These are phyloP conservation scores for Tetramorium alpestre DNA, from an alignment of 1,140 invertebrate species.

Conservation along the genomic window DNA sequence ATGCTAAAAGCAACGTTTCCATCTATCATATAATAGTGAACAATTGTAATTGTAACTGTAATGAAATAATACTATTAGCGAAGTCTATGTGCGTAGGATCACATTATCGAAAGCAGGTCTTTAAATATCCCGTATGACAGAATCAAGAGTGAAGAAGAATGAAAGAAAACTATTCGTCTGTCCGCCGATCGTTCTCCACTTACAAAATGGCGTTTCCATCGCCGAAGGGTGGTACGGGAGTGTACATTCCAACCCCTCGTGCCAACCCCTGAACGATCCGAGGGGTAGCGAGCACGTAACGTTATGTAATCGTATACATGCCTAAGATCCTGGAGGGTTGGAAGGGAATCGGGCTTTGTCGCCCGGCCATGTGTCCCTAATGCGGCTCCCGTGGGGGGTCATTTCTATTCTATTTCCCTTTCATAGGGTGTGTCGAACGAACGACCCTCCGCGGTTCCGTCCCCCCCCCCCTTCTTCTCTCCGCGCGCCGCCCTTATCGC, in stretches of 20 bases:
- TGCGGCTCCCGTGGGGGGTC: constrained; percentile 85
- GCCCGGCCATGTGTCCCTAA: constrained; percentile 85
- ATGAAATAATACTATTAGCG: neutral
- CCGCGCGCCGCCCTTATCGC: constrained; percentile 79
- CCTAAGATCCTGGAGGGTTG: constrained; percentile 81
- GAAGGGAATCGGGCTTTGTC: constrained; percentile 82
- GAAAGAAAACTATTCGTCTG: constrained; percentile 65
- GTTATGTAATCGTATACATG: constrained; percentile 85
- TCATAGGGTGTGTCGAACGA: constrained; percentile 80
- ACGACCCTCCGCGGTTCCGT: constrained; percentile 65
- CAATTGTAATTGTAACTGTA: neutral
- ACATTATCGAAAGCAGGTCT: neutral
- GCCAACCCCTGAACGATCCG: constrained; percentile 76
- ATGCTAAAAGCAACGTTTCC: neutral
- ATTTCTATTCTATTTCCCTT: constrained; percentile 86
- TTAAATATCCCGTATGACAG: neutral
- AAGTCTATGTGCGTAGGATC: neutral
- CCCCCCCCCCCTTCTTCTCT: constrained; percentile 44
- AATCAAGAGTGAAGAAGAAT: constrained; percentile 62
- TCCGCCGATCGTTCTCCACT: constrained; percentile 31
- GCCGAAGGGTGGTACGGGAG: constrained; percentile 75
- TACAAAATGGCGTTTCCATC: constrained; percentile 80
- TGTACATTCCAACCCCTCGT: constrained; percentile 78
- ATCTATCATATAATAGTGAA: neutral
- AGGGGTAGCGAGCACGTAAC: constrained; percentile 73